Conservation (phyloP, 2,113 vertebrate genomes). For the Nanorana parkeri region DNA sequence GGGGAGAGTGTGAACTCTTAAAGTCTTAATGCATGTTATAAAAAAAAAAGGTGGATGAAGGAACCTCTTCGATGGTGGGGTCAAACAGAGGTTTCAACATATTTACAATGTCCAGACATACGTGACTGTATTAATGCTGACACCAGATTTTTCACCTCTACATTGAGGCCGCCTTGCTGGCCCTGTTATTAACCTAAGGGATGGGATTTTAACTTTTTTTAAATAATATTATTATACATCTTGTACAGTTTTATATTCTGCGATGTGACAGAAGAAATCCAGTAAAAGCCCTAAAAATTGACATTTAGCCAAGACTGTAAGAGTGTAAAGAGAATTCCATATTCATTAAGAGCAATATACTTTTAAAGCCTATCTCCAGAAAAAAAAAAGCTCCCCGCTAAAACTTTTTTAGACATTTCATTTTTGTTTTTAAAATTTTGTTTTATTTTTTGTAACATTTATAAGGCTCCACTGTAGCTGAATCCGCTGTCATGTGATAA, state of each 20-base stretch:
- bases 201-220: neutral
- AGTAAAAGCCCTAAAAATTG: neutral
- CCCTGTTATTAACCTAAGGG: neutral
- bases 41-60: slow-evolving; percentile 10
- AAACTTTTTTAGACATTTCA: no score
- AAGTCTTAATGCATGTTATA: slow-evolving; percentile 52
- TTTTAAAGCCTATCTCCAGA: no score
- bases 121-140: slow-evolving; percentile 11
- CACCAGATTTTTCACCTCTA: slow-evolving; percentile 23
- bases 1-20: slow-evolving; percentile 42
- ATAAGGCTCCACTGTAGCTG: neutral
- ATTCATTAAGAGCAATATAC: neutral
- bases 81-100: neutral
- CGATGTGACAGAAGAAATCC: neutral
- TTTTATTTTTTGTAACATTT: no score
- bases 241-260: neutral
- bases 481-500: no score
- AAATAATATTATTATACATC: neutral
- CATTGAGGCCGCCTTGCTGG: neutral
- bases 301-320: neutral
- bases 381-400: no score
- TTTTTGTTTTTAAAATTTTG: no score
- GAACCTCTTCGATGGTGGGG: slow-evolving; percentile 37
- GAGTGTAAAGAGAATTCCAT: neutral
- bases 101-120: slow-evolving; percentile 21